These are phyloP conservation scores for Andrena chrysosceles DNA, from an alignment of 2,888 invertebrate species.

Conservation along the genomic window DNA sequence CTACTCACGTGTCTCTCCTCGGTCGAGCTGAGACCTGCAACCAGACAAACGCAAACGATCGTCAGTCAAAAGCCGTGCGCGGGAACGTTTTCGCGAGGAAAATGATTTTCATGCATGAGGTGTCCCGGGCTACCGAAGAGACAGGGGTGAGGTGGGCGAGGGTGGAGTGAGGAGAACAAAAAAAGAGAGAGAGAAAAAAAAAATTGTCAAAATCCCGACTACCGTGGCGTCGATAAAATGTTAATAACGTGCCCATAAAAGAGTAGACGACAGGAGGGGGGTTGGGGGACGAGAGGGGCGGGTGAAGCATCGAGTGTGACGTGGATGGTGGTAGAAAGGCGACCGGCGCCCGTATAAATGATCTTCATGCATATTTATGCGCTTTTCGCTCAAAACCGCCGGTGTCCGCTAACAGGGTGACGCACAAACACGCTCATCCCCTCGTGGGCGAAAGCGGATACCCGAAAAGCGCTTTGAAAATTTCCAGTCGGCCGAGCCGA, in stretches of 20 bases:
- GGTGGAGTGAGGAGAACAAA: not conserved
- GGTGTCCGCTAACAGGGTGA: conserved; percentile 78
- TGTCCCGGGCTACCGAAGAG: not conserved
- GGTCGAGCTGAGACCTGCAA: conserved; percentile 88
- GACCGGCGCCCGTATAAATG: conserved; percentile 81
- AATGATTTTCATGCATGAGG: conserved; percentile 53
- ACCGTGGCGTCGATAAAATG: conserved; percentile 76
- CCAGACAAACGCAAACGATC: conserved; percentile 71
- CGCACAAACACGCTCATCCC: conserved; percentile 74
- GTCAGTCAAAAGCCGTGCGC: conserved; percentile 58
- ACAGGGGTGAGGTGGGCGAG: not conserved
- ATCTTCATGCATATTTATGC: conserved; percentile 84
- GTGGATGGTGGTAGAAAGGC: conserved; percentile 42
- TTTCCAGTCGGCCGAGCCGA: conserved; percentile 75
- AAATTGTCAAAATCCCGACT: conserved; percentile 55
- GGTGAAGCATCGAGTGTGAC: conserved; percentile 7
- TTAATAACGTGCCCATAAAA: conserved; percentile 76
- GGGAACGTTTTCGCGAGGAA: conserved; percentile 39
- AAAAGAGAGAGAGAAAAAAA: conserved; percentile 3
- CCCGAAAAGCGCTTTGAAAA: conserved; percentile 81
- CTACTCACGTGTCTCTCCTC: conserved; percentile 89
- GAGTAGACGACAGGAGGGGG: conserved; percentile 34
- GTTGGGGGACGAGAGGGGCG: conserved; percentile 35
- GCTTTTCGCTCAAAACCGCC: conserved; percentile 82
- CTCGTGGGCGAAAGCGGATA: conserved; percentile 76